These are phyloP conservation scores for Pseudolycoriella hygida DNA, from an alignment of 2,888 invertebrate species.

Conservation along the genomic window DNA sequence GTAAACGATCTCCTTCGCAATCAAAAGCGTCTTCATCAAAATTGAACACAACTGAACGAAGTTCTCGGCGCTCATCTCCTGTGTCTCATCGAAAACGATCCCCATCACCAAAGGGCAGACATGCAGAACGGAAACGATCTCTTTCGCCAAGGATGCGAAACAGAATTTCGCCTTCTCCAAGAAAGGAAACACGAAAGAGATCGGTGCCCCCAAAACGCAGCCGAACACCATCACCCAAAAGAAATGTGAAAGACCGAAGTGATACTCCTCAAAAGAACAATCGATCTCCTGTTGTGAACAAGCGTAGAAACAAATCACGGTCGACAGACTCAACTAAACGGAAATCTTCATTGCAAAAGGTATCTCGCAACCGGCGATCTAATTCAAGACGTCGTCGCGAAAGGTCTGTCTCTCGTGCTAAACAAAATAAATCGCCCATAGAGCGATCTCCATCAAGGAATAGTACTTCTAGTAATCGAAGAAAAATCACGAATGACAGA, in stretches of 20 bases:
- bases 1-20: not conserved
- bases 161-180: not conserved
- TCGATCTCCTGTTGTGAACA: too few species aligned
- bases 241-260: not conserved
- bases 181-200: not conserved
- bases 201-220: not conserved
- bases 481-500: constrained; percentile 12
- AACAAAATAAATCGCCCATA: not conserved
- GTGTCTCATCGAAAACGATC: constrained; percentile 14
- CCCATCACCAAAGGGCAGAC: not conserved
- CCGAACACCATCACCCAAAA: not conserved
- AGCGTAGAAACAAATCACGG: not conserved
- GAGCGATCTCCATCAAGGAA: constrained; percentile 1
- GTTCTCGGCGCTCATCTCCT: constrained; percentile 5
- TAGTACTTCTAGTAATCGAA: constrained; percentile 18
- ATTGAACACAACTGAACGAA: constrained; percentile 1
- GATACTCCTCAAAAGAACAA: not conserved
- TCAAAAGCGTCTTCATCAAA: too few species aligned
- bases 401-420: not conserved
- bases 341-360: not conserved
- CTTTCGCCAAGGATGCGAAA: not conserved
- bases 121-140: constrained; percentile 7
- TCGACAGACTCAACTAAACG: not conserved
- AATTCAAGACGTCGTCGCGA: not conserved
- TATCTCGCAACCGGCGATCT: constrained; percentile 5